These are phyloP conservation scores for Hydra vulgaris DNA, from an alignment of 30 jellyfish, hydroid and myxozoan genomes.

Conservation along the genomic window DNA sequence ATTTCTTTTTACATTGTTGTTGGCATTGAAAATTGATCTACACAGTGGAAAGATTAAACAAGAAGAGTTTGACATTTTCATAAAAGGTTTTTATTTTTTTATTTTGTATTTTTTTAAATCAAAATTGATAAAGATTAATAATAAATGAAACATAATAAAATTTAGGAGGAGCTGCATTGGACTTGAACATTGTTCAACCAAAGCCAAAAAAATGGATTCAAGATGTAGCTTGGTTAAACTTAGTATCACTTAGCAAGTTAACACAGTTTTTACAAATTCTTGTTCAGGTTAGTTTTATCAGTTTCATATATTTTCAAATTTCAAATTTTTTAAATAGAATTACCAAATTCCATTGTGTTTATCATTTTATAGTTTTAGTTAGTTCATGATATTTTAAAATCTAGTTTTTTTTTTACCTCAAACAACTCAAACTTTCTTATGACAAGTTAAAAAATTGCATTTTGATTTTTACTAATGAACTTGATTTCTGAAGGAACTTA, in stretches of 20 bases:
- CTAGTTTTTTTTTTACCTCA: no score
- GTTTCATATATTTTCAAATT: background rate
- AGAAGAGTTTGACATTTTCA: slow-evolving; percentile 57
- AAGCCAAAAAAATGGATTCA: slow-evolving; percentile 81
- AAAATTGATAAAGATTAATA: background rate
- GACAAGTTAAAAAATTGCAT: no score
- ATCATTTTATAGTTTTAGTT: no score
- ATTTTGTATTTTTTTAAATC: background rate
- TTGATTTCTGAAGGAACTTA: no score
- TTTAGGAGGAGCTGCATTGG: slow-evolving; percentile 85
- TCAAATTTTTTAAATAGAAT: background rate
- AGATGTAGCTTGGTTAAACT: slow-evolving; percentile 78
- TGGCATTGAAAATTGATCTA: slow-evolving; percentile 62
- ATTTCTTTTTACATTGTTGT: slow-evolving; percentile 63
- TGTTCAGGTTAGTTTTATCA: slow-evolving; percentile 45
- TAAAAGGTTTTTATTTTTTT: slow-evolving; percentile 37
- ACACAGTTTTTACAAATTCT: slow-evolving; percentile 67
- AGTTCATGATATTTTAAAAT: no score
- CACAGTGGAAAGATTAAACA: slow-evolving; percentile 43
- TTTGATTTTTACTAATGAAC: no score
- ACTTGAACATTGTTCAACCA: slow-evolving; percentile 60
- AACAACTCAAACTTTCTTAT: no score
- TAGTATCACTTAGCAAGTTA: slow-evolving; percentile 66
- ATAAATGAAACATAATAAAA: background rate
- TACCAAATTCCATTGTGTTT: background rate